These are phyloP conservation scores for Sinosuthora webbiana DNA, from an alignment of 2,113 vertebrate genomes.

Conservation along the genomic window DNA sequence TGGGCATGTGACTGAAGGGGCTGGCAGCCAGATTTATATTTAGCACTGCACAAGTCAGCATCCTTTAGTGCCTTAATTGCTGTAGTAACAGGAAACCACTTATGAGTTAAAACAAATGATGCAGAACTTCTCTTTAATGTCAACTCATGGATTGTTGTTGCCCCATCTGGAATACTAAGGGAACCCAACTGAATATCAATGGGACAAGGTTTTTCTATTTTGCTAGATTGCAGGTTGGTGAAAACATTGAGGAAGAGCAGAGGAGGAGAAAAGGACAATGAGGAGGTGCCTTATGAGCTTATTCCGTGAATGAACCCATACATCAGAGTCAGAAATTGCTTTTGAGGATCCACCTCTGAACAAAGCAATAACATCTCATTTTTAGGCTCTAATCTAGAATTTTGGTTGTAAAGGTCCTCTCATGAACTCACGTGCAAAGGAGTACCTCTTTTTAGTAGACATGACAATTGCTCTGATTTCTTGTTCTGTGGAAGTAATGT, in stretches of 20 bases:
- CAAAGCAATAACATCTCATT: neutral
- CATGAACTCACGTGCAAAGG: rapidly evolving
- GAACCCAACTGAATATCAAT: neutral
- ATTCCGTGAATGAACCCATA: neutral
- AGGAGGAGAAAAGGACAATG: neutral
- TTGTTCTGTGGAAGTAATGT: neutral
- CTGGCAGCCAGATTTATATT: constrained; percentile 32
- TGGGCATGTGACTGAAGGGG: neutral
- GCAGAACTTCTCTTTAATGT: neutral
- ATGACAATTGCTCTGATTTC: neutral
- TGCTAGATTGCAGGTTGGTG: neutral
- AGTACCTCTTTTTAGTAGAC: neutral
- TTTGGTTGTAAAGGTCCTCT: neutral
- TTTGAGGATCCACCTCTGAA: neutral
- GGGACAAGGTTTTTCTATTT: neutral
- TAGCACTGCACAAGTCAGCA: constrained; percentile 30
- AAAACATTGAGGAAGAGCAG: neutral
- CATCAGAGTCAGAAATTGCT: neutral
- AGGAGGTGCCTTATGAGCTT: neutral
- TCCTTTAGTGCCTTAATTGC: constrained; percentile 19
- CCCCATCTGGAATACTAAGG: neutral
- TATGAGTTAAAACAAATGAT: neutral
- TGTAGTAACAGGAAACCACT: constrained; percentile 18
- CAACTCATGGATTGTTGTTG: neutral
- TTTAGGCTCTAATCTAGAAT: neutral